Evolutionary conservation across 1,140 invertebrate species (phyloP).

Genomic region (Cheumatopsyche charites): DNA sequence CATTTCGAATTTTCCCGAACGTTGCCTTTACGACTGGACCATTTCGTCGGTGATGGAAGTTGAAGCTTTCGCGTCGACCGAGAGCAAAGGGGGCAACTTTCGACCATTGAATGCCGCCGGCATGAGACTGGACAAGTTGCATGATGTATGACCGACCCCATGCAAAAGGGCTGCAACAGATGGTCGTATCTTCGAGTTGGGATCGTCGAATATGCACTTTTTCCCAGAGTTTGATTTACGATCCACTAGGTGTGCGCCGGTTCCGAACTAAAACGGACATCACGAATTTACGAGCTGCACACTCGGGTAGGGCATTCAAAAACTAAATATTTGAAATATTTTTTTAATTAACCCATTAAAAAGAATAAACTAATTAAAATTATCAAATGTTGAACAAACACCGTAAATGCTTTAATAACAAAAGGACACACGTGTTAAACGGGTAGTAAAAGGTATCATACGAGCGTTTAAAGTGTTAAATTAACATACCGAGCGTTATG

Average conservation of each 20-base stretch:
- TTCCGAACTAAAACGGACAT: too few species aligned
- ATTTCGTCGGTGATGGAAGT: neutral
- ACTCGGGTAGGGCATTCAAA: too few species aligned
- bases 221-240: neutral
- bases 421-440: slow-evolving; percentile 13
- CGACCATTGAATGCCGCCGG: neutral
- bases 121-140: neutral
- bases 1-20: slow-evolving; percentile 6
- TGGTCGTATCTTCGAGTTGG: neutral
- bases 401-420: neutral
- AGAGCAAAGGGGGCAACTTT: neutral
- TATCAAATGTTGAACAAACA: neutral
- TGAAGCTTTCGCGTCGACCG: neutral
- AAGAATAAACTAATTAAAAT: neutral
- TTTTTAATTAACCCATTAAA: neutral
- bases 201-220: neutral
- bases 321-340: too few species aligned
- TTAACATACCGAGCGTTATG: slow-evolving; percentile 1
- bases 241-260: neutral
- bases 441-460: neutral
- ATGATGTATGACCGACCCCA: neutral
- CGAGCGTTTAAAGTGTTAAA: slow-evolving; percentile 6
- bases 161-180: neutral
- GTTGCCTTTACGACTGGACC: slow-evolving; percentile 5
- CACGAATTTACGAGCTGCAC: too few species aligned